These are phyloP conservation scores for Syrista parreyssii DNA, from an alignment of 2,888 invertebrate species.

Conservation along the genomic window DNA sequence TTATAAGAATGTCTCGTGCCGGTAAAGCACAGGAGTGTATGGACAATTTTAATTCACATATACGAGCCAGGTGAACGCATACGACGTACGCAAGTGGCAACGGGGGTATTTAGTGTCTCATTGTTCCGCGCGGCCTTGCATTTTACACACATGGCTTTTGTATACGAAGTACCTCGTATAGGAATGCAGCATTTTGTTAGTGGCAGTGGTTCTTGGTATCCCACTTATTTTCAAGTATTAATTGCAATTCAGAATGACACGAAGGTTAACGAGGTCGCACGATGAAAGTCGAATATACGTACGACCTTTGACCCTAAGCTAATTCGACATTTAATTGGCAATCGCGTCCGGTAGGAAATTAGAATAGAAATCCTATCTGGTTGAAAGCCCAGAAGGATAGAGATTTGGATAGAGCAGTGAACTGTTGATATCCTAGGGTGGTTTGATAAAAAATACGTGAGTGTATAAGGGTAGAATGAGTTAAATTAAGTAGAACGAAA, in stretches of 20 bases:
- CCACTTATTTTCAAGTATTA: background rate
- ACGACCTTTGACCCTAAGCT: background rate
- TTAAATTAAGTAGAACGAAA: background rate
- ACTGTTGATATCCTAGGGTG: background rate
- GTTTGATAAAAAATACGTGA: background rate
- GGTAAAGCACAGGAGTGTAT: background rate
- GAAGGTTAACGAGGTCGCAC: background rate
- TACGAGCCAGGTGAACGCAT: slow-evolving; percentile 1
- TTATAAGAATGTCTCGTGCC: background rate
- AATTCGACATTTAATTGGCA: background rate
- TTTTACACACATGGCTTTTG: slow-evolving; percentile 1
- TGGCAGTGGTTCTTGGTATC: background rate
- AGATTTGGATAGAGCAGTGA: background rate
- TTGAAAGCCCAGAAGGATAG: background rate
- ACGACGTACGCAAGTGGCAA: background rate
- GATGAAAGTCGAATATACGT: background rate
- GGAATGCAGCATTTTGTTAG: background rate
- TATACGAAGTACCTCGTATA: background rate
- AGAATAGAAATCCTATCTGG: background rate
- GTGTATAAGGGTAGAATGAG: background rate
- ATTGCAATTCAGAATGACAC: background rate
- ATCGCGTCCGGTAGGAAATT: background rate
- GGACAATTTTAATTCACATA: background rate
- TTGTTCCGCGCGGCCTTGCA: slow-evolving; percentile 10
- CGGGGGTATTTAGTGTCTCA: slow-evolving; percentile 10